Evolutionary conservation across 2,888 invertebrate species (phyloP), one percentile per base, ranked within the genome.

Genomic region (Lottia scabra): DNA sequence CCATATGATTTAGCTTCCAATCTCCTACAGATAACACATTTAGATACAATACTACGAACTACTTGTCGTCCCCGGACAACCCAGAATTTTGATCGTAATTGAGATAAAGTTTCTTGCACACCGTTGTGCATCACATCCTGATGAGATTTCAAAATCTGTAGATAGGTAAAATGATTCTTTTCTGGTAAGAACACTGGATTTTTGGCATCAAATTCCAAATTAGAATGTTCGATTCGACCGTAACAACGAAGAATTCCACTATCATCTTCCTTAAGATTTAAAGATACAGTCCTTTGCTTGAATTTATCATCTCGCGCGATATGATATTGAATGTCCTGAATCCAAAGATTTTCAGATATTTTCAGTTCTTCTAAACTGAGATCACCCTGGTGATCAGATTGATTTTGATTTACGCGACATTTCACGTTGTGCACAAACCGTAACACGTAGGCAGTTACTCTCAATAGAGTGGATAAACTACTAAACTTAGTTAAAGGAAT

Each of bases 101-200:
- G 48, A 48, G 19, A 48, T 48, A 48, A 48, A 48, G 48, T n/a
- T 48, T 48, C 48, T 19, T 48, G 48, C 48, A 48, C 48, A 48
- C 48, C 48, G n/a, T n/a, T n/a, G 48, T 48, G 48, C 48, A 48
- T 48, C 16, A 13, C 48, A 16, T 48, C 48, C 16, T 16, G 0
- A 10, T 48, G 48, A 19, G n/a, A 48, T 48, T n/a, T 48, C 48
- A 16, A 48, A 15, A 48, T 48, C n/a, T n/a, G 16, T 48, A 48
- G 16, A n/a, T 16, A 48, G n/a, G 48, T 48, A 16, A 48, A 16
- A 48, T 48, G 48, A n/a, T 48, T 15, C 16, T 19, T 16, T 48
- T 48, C 48, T 5, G 19, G 48, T 19, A 48, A 19, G 19, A 48
- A 48, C 48, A n/a, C 19, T 8, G 48, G 48, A 48, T 30, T 30